A percentile compares a stretch with the other conserved stretches of the same genome.
Evolutionary conservation across 2,797 vertebrate species (phyloP).

Genomic region (Mastacembelus armatus): DNA sequence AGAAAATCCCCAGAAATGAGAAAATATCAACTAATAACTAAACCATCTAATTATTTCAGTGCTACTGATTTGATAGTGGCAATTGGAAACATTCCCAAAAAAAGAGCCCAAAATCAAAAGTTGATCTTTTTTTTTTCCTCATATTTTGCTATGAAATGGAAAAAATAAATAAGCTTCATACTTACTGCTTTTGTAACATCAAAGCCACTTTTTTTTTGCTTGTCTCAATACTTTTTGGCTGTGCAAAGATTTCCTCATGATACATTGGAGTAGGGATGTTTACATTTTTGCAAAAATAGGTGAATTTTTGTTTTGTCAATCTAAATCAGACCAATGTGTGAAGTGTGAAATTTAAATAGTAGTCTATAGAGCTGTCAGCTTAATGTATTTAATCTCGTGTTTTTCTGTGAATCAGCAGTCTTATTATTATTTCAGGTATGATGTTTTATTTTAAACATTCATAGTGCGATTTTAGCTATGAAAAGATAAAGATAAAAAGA

Average conservation of each 20-base stretch:
- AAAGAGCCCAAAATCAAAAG: conserved; percentile 28
- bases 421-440: conserved; percentile 69
- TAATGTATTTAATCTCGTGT: conserved; percentile 60
- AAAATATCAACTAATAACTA: not conserved
- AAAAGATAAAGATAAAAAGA: conserved; percentile 31
- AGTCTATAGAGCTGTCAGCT: conserved; percentile 63
- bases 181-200: conserved; percentile 20
- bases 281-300: conserved; percentile 85
- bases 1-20: not conserved
- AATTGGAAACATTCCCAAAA: conserved; percentile 28
- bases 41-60: not conserved
- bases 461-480: conserved; percentile 58
- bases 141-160: conserved; percentile 11
- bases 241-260: conserved; percentile 71
- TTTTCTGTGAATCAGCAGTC: conserved; percentile 67
- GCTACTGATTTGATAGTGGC: conserved; percentile 21
- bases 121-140: conserved; percentile 28
- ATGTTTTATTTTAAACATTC: conserved; percentile 63
- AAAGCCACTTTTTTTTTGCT: conserved; percentile 34
- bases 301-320: conserved; percentile 70
- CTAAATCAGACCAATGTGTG: conserved; percentile 68
- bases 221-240: conserved; percentile 38
- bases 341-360: conserved; percentile 65
- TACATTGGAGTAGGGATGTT: conserved; percentile 73
- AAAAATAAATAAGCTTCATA: no score